Base-by-base conservation (phyloP, 2,888 invertebrate genomes). In the Xestia rhomboidea region DNA sequence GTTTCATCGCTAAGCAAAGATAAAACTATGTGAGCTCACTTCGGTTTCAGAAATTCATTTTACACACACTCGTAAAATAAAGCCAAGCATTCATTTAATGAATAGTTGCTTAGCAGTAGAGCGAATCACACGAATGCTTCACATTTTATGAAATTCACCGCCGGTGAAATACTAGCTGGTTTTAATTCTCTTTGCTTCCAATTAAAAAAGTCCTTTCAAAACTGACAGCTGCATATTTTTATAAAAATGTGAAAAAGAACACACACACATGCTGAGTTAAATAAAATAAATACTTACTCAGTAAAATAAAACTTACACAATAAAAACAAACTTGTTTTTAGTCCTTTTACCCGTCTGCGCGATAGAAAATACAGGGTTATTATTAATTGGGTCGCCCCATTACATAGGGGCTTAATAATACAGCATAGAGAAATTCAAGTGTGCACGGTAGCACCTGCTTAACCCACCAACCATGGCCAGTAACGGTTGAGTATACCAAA, bases 71-170 rank as follows among this genome's bases (percentile, higher is more conserved):
- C 41, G 73, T 73, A n/a, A 51, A 49, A 51, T 34, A 82, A 81
- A 84, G 57, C 66, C 41, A 51, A 68, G 67, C 64, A 80, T 88
- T 82, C 79, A 78, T 63, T 62, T 82, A 76, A 80, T 88, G 87
- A 87, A 87, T 87, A 81, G 78, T 81, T 79, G 75, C 75, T 75
- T 68, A 73, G 76, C 77, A 73, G 63, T 51, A 64, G 64, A 67
- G 63, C 63, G 70, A 77, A 78, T 85, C 66, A 80, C 38, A 77
- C 64, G 79, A 81, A 83, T 79, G 46, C 73, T 66, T 72, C 46
- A 34, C 68, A 87, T 87, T 80, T 76, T 82, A 82, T 82, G 11
- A 74, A 81, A 75, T 78, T 79, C 76, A 75, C 68, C 72, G 46
- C 67, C 8, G 18, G 30, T 60, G 73, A 72, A 78, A 57, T 60